Percentiles rank a stretch among this genome's conserved stretches.
Conservation (phyloP, 2,113 vertebrate species). For the Sclerurus mexicanus region DNA sequence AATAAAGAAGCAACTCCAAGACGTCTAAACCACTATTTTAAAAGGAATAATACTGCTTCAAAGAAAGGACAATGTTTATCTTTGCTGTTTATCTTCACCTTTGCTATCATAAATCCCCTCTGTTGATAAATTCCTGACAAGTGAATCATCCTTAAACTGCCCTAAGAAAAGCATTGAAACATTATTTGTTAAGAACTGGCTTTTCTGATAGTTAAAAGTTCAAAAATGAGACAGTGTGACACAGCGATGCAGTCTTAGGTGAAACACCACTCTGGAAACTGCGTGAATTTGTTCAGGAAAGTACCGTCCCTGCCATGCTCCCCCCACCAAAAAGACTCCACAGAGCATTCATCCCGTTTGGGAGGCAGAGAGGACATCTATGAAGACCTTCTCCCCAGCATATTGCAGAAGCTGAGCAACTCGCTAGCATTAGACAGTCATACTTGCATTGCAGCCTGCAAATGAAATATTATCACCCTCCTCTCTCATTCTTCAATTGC, state of each 20-base stretch:
- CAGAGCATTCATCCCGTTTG: background rate
- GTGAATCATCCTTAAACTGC: background rate
- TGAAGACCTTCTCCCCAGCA: background rate
- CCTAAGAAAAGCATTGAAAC: background rate
- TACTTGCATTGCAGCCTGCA: background rate
- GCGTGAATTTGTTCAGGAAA: background rate
- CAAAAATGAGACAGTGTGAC: background rate
- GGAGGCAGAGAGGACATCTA: background rate
- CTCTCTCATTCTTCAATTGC: background rate
- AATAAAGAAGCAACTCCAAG: background rate
- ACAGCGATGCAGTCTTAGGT: background rate
- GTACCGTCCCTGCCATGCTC: background rate
- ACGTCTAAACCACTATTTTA: background rate
- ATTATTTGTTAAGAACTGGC: background rate
- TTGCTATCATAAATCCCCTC: rapidly evolving
- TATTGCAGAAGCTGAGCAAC: background rate
- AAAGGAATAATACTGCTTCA: background rate
- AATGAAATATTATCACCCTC: background rate
- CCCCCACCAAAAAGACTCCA: background rate
- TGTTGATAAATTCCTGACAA: background rate
- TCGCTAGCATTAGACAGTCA: background rate
- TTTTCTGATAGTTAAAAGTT: background rate
- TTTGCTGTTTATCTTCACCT: background rate
- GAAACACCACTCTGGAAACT: background rate
- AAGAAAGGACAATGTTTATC: background rate